These are phyloP conservation scores for Prunella strophiata DNA, from an alignment of 2,797 vertebrate genomes.

Conservation along the genomic window DNA sequence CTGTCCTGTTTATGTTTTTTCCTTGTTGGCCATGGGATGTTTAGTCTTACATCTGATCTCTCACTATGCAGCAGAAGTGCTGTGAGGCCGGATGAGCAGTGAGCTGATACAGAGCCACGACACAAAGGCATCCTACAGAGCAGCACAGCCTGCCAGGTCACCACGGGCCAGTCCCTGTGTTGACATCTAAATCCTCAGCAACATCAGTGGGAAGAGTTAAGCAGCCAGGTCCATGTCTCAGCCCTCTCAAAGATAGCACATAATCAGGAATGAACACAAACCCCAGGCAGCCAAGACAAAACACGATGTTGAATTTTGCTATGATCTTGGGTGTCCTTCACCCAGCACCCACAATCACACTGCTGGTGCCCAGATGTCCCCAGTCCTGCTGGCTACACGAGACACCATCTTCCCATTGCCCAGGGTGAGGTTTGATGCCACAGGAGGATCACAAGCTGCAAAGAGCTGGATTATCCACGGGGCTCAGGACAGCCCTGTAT, in stretches of 20 bases:
- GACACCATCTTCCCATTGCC: not conserved
- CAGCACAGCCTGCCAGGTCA: not conserved
- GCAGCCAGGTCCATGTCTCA: not conserved
- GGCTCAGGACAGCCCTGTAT: not conserved
- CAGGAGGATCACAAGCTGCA: not conserved
- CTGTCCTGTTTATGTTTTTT: not conserved
- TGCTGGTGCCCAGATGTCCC: not conserved
- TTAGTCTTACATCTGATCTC: not conserved
- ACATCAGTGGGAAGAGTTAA: not conserved
- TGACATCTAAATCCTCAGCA: not conserved
- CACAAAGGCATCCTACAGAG: not conserved
- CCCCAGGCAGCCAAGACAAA: not conserved
- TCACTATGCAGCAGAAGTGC: not conserved
- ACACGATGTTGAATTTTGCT: not conserved
- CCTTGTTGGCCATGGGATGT: not conserved
- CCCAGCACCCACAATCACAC: not conserved
- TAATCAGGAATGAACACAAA: not conserved
- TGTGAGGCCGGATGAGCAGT: fast-evolving
- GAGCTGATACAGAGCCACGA: not conserved
- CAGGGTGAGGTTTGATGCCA: not conserved
- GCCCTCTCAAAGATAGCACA: not conserved
- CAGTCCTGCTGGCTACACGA: not conserved
- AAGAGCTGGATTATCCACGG: not conserved
- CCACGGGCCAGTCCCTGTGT: not conserved
- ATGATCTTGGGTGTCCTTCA: not conserved